Evolutionary conservation across 2,797 vertebrate species (phyloP).

Genomic region (Scomberomorus guttatus): DNA sequence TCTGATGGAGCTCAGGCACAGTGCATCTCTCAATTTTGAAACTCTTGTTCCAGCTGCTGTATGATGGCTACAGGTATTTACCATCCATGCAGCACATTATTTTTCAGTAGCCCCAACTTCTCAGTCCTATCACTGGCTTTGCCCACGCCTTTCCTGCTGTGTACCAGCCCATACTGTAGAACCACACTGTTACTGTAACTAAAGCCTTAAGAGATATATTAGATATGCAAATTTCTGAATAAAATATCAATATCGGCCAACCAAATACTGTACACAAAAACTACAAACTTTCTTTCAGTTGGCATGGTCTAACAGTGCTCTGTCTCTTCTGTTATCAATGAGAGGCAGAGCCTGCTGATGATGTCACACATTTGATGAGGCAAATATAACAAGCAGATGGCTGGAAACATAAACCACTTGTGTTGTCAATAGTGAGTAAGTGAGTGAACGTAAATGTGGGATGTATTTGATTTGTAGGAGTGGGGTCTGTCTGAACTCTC

Average conservation of each 20-base stretch:
- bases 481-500: constrained; percentile 78
- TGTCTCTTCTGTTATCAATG: constrained; percentile 28
- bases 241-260: not conserved
- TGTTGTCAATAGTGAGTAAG: constrained; percentile 62
- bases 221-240: not conserved
- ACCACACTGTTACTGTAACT: not conserved
- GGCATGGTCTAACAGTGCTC: not conserved
- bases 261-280: not conserved
- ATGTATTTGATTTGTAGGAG: constrained; percentile 79
- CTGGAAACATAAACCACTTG: constrained; percentile 74
- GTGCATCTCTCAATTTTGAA: no score
- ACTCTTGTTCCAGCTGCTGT: no score
- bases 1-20: no score
- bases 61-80: no score
- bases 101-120: not conserved
- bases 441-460: constrained; percentile 59
- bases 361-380: constrained; percentile 59
- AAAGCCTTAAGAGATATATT: not conserved
- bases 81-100: not conserved
- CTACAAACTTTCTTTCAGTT: not conserved
- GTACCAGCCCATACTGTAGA: no score
- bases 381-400: constrained; percentile 74
- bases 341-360: constrained; percentile 48
- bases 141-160: no score
- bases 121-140: not conserved